Percentiles rank a stretch among this genome's conserved stretches.
phyloP scores from a whole-genome alignment of 2,797 vertebrate genomes.

The Vespertilio murinus region DNA sequence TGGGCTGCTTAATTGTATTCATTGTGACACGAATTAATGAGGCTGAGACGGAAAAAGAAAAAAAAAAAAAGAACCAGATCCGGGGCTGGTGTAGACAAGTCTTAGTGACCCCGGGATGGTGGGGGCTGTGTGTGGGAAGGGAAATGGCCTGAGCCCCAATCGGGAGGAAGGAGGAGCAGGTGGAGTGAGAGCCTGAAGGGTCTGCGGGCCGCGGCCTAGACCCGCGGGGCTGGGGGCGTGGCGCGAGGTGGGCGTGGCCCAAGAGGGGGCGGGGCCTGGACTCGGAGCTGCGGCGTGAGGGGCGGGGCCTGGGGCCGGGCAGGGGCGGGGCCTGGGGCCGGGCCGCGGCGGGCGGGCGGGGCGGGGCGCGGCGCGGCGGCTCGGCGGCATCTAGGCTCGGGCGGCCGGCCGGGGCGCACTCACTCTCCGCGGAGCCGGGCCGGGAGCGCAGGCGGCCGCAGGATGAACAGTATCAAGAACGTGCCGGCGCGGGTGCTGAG shows the following conservation, averaged over 20 bases:
- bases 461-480: constrained; percentile 93
- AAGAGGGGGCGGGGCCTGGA: no score
- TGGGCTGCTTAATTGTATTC: background rate
- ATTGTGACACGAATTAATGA: background rate
- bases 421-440: background rate
- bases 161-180: background rate
- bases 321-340: background rate
- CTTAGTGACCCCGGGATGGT: background rate
- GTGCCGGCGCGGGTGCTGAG: constrained; percentile 91
- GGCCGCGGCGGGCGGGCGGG: background rate
- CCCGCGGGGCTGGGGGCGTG: no score
- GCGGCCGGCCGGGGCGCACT: background rate
- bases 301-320: background rate
- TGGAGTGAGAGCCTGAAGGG: background rate
- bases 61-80: background rate
- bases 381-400: constrained; percentile 39
- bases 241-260: no score
- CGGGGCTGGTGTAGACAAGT: background rate
- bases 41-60: background rate
- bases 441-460: constrained; percentile 15
- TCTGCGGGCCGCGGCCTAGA: background rate
- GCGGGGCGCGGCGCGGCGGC: background rate
- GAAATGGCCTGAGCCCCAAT: no score
- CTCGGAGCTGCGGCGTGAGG: no score
- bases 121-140: background rate